A percentile compares a stretch with the other conserved stretches of the same genome.
These are phyloP conservation scores for Peromyscus maniculatus DNA, from an alignment of 2,113 vertebrate species.

Conservation along the genomic window DNA sequence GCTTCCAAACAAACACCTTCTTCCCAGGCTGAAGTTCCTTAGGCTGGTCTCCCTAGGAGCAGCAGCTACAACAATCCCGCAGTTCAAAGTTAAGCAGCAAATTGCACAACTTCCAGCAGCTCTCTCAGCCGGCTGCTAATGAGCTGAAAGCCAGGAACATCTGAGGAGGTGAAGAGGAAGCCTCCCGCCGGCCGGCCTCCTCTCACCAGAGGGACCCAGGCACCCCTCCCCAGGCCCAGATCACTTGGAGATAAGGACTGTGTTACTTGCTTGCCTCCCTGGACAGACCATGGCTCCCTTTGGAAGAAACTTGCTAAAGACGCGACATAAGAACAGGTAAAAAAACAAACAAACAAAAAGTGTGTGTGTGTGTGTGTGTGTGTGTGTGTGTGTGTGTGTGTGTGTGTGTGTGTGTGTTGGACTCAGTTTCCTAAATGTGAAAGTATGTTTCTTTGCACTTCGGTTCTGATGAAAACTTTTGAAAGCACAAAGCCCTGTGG, in stretches of 20 bases:
- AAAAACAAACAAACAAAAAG: constrained; percentile 67
- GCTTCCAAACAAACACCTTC: constrained; percentile 86
- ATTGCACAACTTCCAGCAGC: constrained; percentile 90
- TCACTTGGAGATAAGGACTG: constrained; percentile 57
- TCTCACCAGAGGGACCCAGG: not conserved
- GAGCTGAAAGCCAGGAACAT: constrained; percentile 78
- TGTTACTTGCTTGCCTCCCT: constrained; percentile 55
- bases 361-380: not conserved
- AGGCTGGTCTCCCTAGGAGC: constrained; percentile 90
- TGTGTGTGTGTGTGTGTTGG: not conserved
- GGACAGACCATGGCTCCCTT: constrained; percentile 94
- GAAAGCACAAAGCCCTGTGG: not conserved
- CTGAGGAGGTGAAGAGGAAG: constrained; percentile 77
- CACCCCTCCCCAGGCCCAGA: constrained; percentile 35
- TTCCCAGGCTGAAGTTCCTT: constrained; percentile 80
- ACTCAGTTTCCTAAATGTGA: not conserved
- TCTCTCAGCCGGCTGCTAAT: constrained; percentile 84
- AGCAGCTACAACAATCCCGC: constrained; percentile 85
- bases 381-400: not conserved
- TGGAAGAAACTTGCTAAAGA: constrained; percentile 94
- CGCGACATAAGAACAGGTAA: constrained; percentile 95
- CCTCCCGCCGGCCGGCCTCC: not conserved
- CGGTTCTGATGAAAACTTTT: not conserved
- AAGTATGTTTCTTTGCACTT: not conserved
- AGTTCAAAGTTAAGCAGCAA: constrained; percentile 89